Evolutionary conservation across 2,113 vertebrate species (phyloP), one percentile per base, ranked within the genome.

Genomic region (Gymnogyps californianus): DNA sequence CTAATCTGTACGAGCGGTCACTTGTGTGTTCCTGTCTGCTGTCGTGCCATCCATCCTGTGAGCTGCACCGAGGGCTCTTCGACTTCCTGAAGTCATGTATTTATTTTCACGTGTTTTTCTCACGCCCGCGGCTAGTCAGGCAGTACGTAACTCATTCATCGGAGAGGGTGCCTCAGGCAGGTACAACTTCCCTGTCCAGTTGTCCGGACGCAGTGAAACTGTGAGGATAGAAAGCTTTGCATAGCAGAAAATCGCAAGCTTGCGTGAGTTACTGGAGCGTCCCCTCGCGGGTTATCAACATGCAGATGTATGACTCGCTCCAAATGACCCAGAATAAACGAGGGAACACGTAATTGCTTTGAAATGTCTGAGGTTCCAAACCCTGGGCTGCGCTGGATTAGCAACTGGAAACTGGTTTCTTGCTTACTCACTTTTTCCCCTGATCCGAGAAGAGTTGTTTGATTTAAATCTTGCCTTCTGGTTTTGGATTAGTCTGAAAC

Each of bases 1-100:
- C 4, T 31, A 8, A 13, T 20, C 34, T 12, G 5, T 54, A 6
- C 19, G 2, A 46, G 34, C 1, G 5, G n/a, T 20, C 11, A 2
- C 25, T 12, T 25, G 20, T 22, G 8, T 42, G 22, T 46, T 77
- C 22, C 34, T n/a, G 10, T 58, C 42, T 21, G 22, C 34, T 57
- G 69, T 61, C 36, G 2, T 26, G 36, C 51, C 28, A 6, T 29
- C 32, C 29, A 2, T 61, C 36, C 74, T 18, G 26, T 26, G n/a
- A 24, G 25, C 40, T 13, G 24, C 52, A 34, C 26, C 13, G 6
- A 72, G 31, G 61, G 22, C 29, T 13, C 21, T 38, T 72, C 5
- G 3, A 5, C 57, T 61, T 87, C 19, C 32, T 28, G 7, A 55
- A 8, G 6, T 24, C 29, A 6, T 24, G 34, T 11, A 16, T 74